phyloP scores from a whole-genome alignment of 37 sponge, comb jelly and placozoan species.

The Cladorhizidae sp. region DNA sequence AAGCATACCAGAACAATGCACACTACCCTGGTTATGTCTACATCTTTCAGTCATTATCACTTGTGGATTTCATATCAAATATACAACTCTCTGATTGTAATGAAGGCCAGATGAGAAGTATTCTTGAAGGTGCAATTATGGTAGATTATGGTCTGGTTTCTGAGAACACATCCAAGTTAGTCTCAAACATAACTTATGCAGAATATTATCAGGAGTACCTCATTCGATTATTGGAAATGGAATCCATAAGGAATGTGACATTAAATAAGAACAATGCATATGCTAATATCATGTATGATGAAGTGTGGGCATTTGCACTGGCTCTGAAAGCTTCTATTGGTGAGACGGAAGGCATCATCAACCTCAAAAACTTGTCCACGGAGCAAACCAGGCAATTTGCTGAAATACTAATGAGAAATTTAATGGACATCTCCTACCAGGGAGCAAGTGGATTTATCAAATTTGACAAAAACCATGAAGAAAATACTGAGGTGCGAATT shows the following conservation, averaged over 20 bases:
- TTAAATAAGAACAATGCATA: not conserved
- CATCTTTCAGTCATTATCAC: conserved; percentile 12
- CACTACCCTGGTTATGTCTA: conserved; percentile 37
- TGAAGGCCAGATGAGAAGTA: conserved; percentile 6
- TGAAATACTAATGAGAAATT: not conserved
- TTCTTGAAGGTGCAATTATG: conserved; percentile 21
- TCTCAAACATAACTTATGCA: conserved; percentile 17
- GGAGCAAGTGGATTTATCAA: conserved; percentile 6
- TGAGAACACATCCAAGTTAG: not conserved
- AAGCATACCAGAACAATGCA: conserved; percentile 1
- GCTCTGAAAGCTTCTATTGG: conserved; percentile 43
- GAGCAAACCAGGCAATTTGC: not conserved
- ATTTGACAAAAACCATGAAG: not conserved
- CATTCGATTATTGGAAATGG: conserved; percentile 1
- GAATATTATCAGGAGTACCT: conserved; percentile 25
- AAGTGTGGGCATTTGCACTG: conserved; percentile 54
- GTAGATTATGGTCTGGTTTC: not conserved
- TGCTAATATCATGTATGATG: conserved; percentile 34
- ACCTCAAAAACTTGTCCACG: not conserved
- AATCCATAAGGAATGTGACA: not conserved
- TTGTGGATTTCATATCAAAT: not conserved
- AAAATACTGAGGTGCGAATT: not conserved
- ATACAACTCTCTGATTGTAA: not conserved
- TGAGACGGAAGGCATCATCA: not conserved
- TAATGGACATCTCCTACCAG: not conserved